Evolutionary conservation across 2,113 vertebrate genomes (phyloP), one percentile per base, ranked within the genome.

Genomic region (Ciconia maguari): DNA sequence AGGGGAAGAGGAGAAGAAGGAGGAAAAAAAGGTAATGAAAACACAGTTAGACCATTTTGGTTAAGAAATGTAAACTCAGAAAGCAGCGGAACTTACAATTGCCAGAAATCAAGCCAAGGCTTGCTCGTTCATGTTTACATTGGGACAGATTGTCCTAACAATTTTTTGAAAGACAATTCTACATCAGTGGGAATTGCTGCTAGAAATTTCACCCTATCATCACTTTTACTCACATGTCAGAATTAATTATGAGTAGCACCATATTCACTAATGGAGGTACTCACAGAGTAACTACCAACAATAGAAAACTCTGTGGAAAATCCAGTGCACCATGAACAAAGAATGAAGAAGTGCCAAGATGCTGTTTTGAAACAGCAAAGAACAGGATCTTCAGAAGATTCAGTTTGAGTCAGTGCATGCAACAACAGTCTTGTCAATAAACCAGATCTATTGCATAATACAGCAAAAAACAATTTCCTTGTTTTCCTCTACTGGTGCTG

Each of bases 391-490:
- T 96, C 64, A 68, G 65, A 95, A 96, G 87, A 78, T 90, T 91
- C 83, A 60, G 65, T 93, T n/a, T 96, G 84, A 96, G 88, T 91
- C 90, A 94, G 71, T 68, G 48, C 74, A 86, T 82, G 87, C 32
- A 95, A 42, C 49, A 91, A 76, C 74, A 52, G 11, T 11, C 86
- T 34, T 93, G 94, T 97, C 91, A 96, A 96, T 97, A 97, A 95
- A 96, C 83, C 94, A 97, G 75, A 66, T 20, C 77, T 86, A 95
- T 96, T 97, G 96, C 97, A 95, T 77, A 97, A 94, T 26, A 93
- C 95, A 95, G 83, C 32, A 92, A 97, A 96, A 96, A 85, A 38
- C 44, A 68, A 41, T 90, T 94, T 96, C 90, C 77, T 82, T 96
- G 82, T 88, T 98, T 96, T 93, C 94, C 68, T 95, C 95, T 95